Evolutionary conservation across 37 sponge, comb jelly and placozoan genomes (phyloP).

Genomic region (Tethya wilhelma): DNA sequence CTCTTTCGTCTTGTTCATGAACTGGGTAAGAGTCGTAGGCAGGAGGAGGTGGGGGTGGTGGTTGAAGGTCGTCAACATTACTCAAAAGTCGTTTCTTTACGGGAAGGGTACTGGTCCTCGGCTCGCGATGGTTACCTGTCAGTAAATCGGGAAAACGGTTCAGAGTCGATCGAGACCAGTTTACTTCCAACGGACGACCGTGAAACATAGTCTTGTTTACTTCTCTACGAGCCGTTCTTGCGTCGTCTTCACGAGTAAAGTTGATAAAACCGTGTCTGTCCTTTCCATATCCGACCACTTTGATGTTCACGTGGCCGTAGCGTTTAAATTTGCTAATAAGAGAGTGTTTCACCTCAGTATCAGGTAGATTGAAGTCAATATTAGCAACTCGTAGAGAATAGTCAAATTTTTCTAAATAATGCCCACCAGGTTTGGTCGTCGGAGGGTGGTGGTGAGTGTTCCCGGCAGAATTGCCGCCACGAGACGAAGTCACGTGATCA

Average conservation of each 20-base stretch:
- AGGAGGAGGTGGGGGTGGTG: neutral
- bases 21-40: neutral
- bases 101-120: neutral
- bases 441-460: neutral
- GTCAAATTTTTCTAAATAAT: constrained; percentile 48
- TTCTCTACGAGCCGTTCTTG: constrained; percentile 45
- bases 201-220: constrained; percentile 45
- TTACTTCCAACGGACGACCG: constrained; percentile 52
- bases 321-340: constrained; percentile 72
- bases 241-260: constrained; percentile 65
- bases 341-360: constrained; percentile 44
- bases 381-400: constrained; percentile 74
- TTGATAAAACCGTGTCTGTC: constrained; percentile 85
- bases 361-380: constrained; percentile 44
- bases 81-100: neutral
- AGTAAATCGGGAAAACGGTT: constrained; percentile 31
- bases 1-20: neutral
- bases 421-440: neutral
- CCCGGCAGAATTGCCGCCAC: neutral
- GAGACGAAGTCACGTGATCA: neutral
- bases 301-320: constrained; percentile 72
- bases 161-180: constrained; percentile 77
- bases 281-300: constrained; percentile 71
- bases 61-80: neutral
- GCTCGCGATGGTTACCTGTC: neutral